Conservation (phyloP, 2,113 vertebrate genomes). For the Syngnathus floridae region DNA sequence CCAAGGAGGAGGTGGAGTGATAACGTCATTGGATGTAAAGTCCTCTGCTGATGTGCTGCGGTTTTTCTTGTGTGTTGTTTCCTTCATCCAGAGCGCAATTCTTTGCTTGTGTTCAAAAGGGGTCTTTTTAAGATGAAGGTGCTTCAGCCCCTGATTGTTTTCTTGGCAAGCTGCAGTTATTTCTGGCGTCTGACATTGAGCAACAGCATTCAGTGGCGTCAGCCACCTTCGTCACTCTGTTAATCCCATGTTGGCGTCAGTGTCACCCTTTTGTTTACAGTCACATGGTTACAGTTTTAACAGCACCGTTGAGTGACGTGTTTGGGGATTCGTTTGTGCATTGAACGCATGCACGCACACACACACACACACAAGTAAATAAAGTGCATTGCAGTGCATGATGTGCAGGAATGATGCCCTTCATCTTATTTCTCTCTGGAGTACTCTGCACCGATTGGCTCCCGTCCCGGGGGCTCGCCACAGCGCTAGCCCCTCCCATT, state of each 20-base stretch:
- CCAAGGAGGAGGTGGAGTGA: conserved; percentile 15
- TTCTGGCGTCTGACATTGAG: conserved; percentile 31
- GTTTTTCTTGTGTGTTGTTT: conserved; percentile 12
- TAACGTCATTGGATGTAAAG: conserved; percentile 45
- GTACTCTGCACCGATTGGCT: conserved; percentile 50
- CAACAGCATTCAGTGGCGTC: neutral
- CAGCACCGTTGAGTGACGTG: no score
- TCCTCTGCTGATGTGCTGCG: conserved; percentile 31
- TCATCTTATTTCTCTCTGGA: conserved; percentile 31
- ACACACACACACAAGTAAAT: neutral
- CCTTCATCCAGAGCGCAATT: neutral
- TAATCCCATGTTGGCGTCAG: conserved; percentile 17
- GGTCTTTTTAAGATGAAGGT: conserved; percentile 26
- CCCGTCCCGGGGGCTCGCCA: conserved; percentile 39
- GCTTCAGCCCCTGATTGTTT: conserved; percentile 10
- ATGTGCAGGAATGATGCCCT: conserved; percentile 27
- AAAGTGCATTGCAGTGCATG: neutral
- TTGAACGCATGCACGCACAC: no score
- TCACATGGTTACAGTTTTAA: neutral
- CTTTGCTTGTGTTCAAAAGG: neutral
- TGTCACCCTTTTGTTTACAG: conserved; percentile 9
- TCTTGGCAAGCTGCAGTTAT: conserved; percentile 16
- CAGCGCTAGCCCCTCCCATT: conserved; percentile 38
- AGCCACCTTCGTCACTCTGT: conserved; percentile 15
- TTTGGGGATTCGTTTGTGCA: no score